phyloP scores from a whole-genome alignment of 2,888 invertebrate species.

The Epistrophella euchroma region DNA sequence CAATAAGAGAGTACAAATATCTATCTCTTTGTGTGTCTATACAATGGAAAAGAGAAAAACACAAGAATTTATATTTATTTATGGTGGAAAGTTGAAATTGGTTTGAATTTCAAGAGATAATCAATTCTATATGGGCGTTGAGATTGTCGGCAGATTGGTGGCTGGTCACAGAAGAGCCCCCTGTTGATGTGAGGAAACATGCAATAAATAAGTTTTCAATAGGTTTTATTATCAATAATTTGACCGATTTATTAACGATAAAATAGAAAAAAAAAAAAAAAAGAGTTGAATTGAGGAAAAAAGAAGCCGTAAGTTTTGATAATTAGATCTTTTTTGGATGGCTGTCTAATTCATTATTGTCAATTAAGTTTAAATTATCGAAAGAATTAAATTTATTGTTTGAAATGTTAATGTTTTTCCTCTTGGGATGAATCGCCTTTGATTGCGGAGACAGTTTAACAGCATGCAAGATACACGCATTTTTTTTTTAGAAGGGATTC shows the following conservation, averaged over 20 bases:
- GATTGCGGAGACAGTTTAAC: not conserved
- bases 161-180: not conserved
- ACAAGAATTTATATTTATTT: constrained; percentile 36
- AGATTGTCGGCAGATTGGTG: constrained; percentile 33
- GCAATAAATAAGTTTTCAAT: constrained; percentile 28
- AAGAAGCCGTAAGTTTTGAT: constrained; percentile 31
- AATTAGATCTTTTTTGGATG: constrained; percentile 16
- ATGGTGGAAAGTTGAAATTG: constrained; percentile 64
- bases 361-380: not conserved
- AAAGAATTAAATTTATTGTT: not conserved
- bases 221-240: constrained; percentile 28
- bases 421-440: not conserved
- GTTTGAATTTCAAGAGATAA: constrained; percentile 50
- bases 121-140: constrained; percentile 39
- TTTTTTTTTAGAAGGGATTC: not conserved
- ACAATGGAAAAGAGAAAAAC: constrained; percentile 12
- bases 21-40: too few relatives aligned
- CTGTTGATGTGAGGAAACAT: constrained; percentile 34
- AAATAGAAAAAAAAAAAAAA: not conserved
- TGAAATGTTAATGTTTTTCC: not conserved
- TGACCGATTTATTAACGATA: constrained; percentile 29
- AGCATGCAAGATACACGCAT: not conserved
- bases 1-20: constrained; percentile 32
- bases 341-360: constrained; percentile 1
- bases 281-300: not conserved